phyloP scores from a whole-genome alignment of 2,113 vertebrate genomes.

The Sardina pilchardus region DNA sequence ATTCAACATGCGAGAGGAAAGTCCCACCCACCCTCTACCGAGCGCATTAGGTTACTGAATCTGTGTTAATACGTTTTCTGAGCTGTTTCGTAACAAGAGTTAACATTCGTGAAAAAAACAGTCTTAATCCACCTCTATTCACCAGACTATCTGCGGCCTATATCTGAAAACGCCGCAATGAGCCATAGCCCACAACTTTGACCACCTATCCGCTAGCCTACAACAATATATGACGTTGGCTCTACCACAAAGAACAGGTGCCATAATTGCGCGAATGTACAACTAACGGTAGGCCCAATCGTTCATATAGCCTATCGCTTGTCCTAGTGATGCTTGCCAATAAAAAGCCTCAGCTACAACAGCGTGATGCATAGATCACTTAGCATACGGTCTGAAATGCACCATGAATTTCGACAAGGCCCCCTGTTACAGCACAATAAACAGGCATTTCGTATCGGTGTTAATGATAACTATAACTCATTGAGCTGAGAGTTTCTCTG shows the following conservation, averaged over 20 bases:
- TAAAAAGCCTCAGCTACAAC: slow-evolving; percentile 1
- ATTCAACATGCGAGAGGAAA: neutral
- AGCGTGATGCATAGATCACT: neutral
- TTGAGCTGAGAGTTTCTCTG: neutral
- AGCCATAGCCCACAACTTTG: slow-evolving; percentile 6
- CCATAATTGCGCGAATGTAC: slow-evolving; percentile 11
- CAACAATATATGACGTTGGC: neutral
- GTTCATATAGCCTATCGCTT: neutral
- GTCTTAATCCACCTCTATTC: slow-evolving; percentile 32
- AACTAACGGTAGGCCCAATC: slow-evolving; percentile 2
- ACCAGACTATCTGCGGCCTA: slow-evolving; percentile 10
- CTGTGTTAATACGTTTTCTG: slow-evolving; percentile 39
- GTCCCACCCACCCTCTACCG: slow-evolving; percentile 15
- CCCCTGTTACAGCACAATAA: neutral
- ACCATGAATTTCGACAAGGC: neutral
- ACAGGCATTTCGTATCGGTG: neutral
- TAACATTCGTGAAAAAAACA: slow-evolving; percentile 31
- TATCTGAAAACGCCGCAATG: neutral
- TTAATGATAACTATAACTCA: neutral
- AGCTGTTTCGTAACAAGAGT: slow-evolving; percentile 40
- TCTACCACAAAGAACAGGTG: slow-evolving; percentile 19
- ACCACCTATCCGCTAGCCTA: neutral
- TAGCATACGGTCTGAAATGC: neutral
- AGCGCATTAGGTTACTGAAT: slow-evolving; percentile 27
- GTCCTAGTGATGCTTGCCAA: neutral